Conservation (phyloP, 2,113 vertebrate genomes). For the Leptocoma aspasia region DNA sequence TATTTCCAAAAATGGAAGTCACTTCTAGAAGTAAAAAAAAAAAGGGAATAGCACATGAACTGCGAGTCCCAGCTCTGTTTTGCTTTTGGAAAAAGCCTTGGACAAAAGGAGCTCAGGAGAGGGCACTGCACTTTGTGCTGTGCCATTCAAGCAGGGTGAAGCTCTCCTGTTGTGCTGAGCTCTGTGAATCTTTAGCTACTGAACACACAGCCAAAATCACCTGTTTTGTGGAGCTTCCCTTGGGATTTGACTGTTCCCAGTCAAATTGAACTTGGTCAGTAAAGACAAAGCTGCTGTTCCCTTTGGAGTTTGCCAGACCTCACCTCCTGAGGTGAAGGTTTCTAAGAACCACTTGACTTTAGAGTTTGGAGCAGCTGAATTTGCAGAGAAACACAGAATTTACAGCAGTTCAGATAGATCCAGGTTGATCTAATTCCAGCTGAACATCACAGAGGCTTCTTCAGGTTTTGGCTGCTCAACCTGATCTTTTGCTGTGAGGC, state of each 20-base stretch:
- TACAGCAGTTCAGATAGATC: neutral
- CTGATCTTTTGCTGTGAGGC: neutral
- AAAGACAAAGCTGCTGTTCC: neutral
- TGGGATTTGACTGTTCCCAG: neutral
- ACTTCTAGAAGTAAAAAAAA: neutral
- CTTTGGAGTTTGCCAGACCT: neutral
- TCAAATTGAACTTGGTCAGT: neutral
- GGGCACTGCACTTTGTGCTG: neutral
- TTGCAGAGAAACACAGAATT: neutral
- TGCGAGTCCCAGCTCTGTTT: neutral
- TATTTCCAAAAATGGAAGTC: neutral
- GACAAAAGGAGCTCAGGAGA: neutral
- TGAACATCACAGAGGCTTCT: neutral
- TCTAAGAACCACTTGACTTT: neutral
- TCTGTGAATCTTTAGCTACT: neutral
- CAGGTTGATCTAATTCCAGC: neutral
- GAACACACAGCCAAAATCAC: neutral
- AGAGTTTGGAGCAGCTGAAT: neutral
- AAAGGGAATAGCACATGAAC: neutral
- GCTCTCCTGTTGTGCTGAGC: neutral
- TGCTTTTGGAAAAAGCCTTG: neutral
- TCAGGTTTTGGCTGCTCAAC: neutral
- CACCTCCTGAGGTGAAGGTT: neutral
- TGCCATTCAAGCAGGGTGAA: neutral
- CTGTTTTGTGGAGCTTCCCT: neutral